Conservation (phyloP, 2,888 invertebrate genomes). For the Mystacides longicornis region DNA sequence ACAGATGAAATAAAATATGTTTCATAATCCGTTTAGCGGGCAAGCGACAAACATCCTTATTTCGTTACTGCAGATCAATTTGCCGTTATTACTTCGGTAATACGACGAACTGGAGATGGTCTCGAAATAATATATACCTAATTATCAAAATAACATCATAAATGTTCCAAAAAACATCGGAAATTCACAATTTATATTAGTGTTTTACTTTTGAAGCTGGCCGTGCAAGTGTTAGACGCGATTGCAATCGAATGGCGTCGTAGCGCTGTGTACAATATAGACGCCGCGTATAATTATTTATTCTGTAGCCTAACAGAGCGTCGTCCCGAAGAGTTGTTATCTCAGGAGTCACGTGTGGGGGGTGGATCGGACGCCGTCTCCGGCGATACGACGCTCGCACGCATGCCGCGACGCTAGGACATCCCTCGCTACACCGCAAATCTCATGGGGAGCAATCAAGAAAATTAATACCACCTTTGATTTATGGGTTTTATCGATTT, state of each 20-base stretch:
- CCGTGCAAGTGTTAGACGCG: neutral
- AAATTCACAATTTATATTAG: no score
- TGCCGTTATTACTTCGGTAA: no score
- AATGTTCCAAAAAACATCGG: no score
- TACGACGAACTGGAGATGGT: no score
- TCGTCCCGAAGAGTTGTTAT: neutral
- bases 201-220: neutral
- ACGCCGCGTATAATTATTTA: neutral
- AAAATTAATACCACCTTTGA: neutral
- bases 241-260: slow-evolving; percentile 3
- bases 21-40: no score
- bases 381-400: neutral
- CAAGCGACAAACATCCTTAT: no score
- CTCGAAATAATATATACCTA: no score
- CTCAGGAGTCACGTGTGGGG: neutral
- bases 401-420: neutral
- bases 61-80: no score
- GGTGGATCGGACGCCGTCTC: no score
- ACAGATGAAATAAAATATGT: no score
- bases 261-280: neutral
- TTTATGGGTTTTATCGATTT: slow-evolving; percentile 1
- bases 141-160: no score
- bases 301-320: neutral
- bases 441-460: neutral
- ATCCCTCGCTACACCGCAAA: neutral